Base-by-base conservation (phyloP, 1,140 invertebrate species). In the Hestina assimilis region DNA sequence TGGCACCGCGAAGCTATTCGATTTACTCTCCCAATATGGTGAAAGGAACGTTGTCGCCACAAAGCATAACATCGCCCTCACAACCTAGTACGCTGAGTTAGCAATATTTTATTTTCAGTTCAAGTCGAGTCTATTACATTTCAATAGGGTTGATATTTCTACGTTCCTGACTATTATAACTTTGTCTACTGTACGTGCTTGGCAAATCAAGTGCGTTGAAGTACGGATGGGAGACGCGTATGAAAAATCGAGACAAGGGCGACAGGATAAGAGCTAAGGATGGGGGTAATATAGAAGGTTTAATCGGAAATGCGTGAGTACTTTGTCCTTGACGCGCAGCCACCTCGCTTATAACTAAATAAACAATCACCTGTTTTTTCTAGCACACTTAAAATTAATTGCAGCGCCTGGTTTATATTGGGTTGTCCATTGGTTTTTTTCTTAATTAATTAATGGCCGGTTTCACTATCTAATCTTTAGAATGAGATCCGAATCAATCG, bases 171-270 rank as follows among this genome's bases (percentile, higher is more conserved):
- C 31, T 23, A 50, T 65, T 67, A 65, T 61, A 70, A 63, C 35
- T 26, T 66, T 46, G 63, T 45, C 40, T 46, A 54, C 56, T 52
- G 64, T 75, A 79, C 82, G 83, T 86, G 83, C 81, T 75, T 70
- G 59, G 82, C 75, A 85, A 85, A 87, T 87, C 82, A 83, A 85
- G 81, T 84, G 65, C 64, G 63, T 77, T 83, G 72, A 80, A 77
- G 79, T 81, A 71, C 71, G 75, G 79, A 82, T 82, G 79, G 77
- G 66, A 79, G 74, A 69, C 79, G 66, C 75, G 67, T 82, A 87
- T 85, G 84, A 87, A 86, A 85, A 87, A 83, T 84, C 75, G 76
- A 79, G 79, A 72, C 63, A 63, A 71, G 83, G 79, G 80, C 67
- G 79, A 77, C 72, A 79, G 74, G 79, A 80, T 77, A 74, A 76